These are phyloP conservation scores for Oreortyx pictus DNA, from an alignment of 2,797 vertebrate genomes.

Conservation along the genomic window DNA sequence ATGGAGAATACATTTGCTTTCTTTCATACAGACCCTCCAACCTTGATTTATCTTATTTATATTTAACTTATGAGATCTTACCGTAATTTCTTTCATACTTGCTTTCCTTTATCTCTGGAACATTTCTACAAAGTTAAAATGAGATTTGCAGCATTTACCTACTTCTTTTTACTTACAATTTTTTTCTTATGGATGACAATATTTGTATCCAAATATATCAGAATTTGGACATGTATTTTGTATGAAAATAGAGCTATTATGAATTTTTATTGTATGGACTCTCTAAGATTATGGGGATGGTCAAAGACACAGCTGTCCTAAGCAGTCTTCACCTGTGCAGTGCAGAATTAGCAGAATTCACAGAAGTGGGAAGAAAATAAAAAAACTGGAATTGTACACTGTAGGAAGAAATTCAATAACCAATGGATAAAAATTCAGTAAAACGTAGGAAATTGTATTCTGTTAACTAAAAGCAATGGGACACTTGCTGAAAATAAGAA, in stretches of 20 bases:
- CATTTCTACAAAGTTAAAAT: not conserved
- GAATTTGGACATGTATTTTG: not conserved
- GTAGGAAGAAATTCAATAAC: not conserved
- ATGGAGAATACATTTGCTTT: not conserved
- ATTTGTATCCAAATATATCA: not conserved
- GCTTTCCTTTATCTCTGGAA: not conserved
- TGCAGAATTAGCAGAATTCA: not conserved
- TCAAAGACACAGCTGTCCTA: not conserved
- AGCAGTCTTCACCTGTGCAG: not conserved
- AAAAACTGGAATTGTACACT: not conserved
- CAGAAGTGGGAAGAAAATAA: not conserved
- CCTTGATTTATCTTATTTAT: not conserved
- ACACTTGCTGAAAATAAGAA: not conserved
- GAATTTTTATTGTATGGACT: not conserved
- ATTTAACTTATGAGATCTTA: not conserved
- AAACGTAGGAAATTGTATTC: not conserved
- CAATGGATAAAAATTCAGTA: not conserved
- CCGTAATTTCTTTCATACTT: not conserved
- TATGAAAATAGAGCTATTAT: not conserved
- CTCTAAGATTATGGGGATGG: not conserved
- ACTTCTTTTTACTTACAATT: not conserved
- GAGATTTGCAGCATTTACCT: not conserved
- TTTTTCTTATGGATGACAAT: not conserved
- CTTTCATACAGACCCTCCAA: not conserved
- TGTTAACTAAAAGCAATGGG: not conserved